Conservation (phyloP, 2,797 vertebrate genomes). For the Megalops cyprinoides region DNA sequence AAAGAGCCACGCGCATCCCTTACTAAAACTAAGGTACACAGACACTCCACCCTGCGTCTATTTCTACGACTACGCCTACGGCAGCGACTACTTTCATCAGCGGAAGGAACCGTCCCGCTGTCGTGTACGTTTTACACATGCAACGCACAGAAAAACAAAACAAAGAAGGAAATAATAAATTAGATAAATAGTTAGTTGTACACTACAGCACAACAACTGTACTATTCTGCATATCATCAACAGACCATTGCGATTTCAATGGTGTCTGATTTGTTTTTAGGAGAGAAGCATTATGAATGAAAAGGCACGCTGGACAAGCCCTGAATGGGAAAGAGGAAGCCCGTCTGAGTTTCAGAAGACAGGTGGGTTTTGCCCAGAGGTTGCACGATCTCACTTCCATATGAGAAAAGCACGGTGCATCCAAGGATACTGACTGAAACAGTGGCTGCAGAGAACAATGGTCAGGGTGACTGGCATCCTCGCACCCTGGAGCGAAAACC, state of each 20-base stretch:
- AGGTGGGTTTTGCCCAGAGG: too few species aligned
- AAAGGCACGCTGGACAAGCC: too few species aligned
- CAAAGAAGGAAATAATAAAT: conserved; percentile 60
- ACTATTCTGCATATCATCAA: conserved; percentile 68
- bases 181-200: conserved; percentile 58
- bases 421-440: too few species aligned
- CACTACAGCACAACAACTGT: conserved; percentile 70
- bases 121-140: conserved; percentile 32
- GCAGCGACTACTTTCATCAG: conserved; percentile 65
- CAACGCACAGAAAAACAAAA: conserved; percentile 61
- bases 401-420: too few species aligned
- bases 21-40: conserved; percentile 91
- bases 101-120: conserved; percentile 63
- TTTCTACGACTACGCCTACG: conserved; percentile 82
- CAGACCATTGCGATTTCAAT: conserved; percentile 50
- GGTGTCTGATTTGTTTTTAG: conserved; percentile 29
- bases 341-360: too few species aligned
- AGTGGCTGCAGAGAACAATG: too few species aligned
- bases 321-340: too few species aligned
- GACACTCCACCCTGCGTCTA: conserved; percentile 75
- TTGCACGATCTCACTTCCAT: too few species aligned
- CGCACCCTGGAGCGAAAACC: too few species aligned
- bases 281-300: conserved; percentile 33
- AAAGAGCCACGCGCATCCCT: conserved; percentile 89
- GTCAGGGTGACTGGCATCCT: too few species aligned